Evolutionary conservation across 2,888 invertebrate genomes (phyloP).

Genomic region (Drosophila heteroneura): DNA sequence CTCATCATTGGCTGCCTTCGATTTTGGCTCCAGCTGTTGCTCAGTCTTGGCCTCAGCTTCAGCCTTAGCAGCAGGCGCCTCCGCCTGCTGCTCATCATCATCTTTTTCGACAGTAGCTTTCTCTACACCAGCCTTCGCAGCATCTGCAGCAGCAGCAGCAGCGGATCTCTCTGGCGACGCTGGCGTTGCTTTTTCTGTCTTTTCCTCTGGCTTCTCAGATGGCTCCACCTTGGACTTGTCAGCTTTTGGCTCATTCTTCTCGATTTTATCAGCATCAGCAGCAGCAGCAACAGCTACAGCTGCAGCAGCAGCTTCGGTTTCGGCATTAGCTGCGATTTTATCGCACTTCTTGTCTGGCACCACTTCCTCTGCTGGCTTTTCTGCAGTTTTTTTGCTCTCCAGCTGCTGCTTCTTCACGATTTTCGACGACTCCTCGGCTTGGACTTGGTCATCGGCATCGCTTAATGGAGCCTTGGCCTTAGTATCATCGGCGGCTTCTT

Average conservation of each 20-base stretch:
- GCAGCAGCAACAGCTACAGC: background rate
- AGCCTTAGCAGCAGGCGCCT: conserved; percentile 6
- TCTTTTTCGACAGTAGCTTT: conserved; percentile 12
- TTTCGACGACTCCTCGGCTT: conserved; percentile 41
- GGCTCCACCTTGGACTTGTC: conserved; percentile 15
- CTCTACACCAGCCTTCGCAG: background rate
- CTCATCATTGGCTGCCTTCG: conserved; percentile 17
- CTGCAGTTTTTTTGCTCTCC: conserved; percentile 47
- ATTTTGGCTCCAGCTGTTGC: conserved; percentile 26
- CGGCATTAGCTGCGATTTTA: conserved; percentile 1
- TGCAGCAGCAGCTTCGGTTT: background rate
- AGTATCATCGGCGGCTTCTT: conserved; percentile 13
- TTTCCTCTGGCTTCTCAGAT: conserved; percentile 20
- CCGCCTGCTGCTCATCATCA: conserved; percentile 1
- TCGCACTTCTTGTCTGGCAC: conserved; percentile 12
- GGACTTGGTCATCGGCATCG: conserved; percentile 17
- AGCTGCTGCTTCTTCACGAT: conserved; percentile 63
- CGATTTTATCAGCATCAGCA: conserved; percentile 14
- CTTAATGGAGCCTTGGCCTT: conserved; percentile 19
- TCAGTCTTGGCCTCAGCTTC: conserved; percentile 44
- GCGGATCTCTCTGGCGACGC: conserved; percentile 28
- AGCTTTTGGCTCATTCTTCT: conserved; percentile 9
- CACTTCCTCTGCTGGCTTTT: conserved; percentile 9
- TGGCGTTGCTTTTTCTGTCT: conserved; percentile 19
- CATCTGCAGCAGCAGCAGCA: conserved; percentile 11